Percentiles rank a stretch among this genome's conserved stretches.
phyloP scores from a whole-genome alignment of 2,113 vertebrate genomes.

The Barbus barbus region DNA sequence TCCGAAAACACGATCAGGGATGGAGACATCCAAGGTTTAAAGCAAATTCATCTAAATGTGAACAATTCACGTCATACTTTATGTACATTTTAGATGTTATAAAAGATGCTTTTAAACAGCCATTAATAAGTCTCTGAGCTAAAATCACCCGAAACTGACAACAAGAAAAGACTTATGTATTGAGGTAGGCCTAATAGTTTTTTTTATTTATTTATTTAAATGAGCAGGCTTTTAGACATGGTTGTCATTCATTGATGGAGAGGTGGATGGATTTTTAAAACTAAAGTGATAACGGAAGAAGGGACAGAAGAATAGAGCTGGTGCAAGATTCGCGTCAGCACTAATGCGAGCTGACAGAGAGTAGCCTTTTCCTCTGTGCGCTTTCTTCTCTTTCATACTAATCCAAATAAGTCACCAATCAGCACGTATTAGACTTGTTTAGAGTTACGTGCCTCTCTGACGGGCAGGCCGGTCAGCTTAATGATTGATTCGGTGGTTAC shows the following conservation, averaged over 20 bases:
- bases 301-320: slow-evolving; percentile 12
- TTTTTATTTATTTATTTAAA: background rate
- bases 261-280: slow-evolving; percentile 20
- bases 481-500: slow-evolving; percentile 45
- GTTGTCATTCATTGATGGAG: slow-evolving; percentile 11
- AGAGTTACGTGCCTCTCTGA: slow-evolving; percentile 46
- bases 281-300: slow-evolving; percentile 4
- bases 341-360: slow-evolving; percentile 52
- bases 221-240: slow-evolving; percentile 12
- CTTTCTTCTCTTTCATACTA: slow-evolving; percentile 42
- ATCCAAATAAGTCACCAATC: slow-evolving; percentile 59
- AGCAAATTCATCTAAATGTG: background rate
- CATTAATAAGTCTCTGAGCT: background rate
- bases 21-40: background rate
- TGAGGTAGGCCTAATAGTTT: background rate
- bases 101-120: background rate
- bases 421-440: slow-evolving; percentile 51
- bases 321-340: slow-evolving; percentile 9
- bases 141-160: slow-evolving; percentile 8
- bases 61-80: background rate
- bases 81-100: background rate
- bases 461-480: slow-evolving; percentile 15
- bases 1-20: background rate
- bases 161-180: background rate
- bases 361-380: slow-evolving; percentile 43